These are phyloP conservation scores for Dinothrombium tinctorium DNA, from an alignment of 1,140 invertebrate species.

Conservation along the genomic window DNA sequence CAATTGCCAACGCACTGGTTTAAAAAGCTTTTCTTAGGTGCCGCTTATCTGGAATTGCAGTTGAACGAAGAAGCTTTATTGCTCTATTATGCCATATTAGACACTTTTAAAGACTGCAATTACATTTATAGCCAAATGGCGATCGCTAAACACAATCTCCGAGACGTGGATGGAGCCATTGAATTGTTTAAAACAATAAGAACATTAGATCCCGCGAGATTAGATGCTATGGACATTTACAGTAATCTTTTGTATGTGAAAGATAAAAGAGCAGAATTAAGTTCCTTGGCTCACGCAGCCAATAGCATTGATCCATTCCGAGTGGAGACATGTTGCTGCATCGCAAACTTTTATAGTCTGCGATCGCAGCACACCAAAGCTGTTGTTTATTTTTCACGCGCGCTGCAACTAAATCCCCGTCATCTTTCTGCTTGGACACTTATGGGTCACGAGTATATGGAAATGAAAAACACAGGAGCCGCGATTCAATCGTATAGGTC, in stretches of 20 bases:
- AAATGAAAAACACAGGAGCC: constrained; percentile 91
- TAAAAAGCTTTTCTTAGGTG: constrained; percentile 70
- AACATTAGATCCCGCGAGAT: constrained; percentile 61
- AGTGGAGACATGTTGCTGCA: constrained; percentile 91
- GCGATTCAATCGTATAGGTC: constrained; percentile 91
- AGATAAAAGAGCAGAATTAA: constrained; percentile 50
- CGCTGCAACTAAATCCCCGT: constrained; percentile 75
- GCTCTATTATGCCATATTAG: constrained; percentile 47
- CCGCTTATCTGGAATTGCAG: constrained; percentile 71
- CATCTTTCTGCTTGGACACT: constrained; percentile 87
- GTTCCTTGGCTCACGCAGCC: constrained; percentile 72
- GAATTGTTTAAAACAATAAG: constrained; percentile 53
- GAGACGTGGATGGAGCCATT: constrained; percentile 75
- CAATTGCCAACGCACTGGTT: constrained; percentile 75
- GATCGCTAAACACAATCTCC: constrained; percentile 68
- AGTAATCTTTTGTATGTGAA: constrained; percentile 90
- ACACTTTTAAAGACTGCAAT: constrained; percentile 53
- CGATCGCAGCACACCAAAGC: constrained; percentile 87
- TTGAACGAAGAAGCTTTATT: constrained; percentile 54
- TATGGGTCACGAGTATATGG: constrained; percentile 97
- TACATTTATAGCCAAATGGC: constrained; percentile 81
- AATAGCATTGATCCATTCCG: constrained; percentile 87
- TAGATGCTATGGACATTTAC: constrained; percentile 87
- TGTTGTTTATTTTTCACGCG: constrained; percentile 69
- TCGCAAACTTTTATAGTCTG: constrained; percentile 96